Base-by-base conservation (phyloP, 2,113 vertebrate species). In the Erythrocercus mccallii region DNA sequence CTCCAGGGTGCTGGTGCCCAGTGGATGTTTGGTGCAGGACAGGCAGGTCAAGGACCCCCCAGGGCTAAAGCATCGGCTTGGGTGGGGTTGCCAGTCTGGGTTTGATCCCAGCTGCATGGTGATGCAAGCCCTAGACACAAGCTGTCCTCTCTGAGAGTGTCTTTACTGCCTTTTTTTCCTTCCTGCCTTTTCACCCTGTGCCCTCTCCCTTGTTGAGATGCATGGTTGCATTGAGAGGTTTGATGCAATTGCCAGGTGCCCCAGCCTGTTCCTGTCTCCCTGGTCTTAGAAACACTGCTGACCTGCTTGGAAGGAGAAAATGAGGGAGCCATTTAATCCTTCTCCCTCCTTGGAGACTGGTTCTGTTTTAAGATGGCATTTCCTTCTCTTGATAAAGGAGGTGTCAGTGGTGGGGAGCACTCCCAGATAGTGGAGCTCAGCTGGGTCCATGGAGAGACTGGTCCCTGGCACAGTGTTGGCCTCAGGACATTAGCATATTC, bases 171-270 rank as follows among this genome's bases (percentile, higher is more conserved):
- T 79, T 47, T 91, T 90, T 30, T 88, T n/a, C 47, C 51, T 57
- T 68, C 58, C 88, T 82, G 57, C 37, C 35, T 66, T 87, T 84
- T 71, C 1, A n/a, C 69, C 66, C 23, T 19, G 30, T 56, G 65
- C 54, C 25, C 37, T 69, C 86, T 57, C 44, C n/a, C 37, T 66
- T 84, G 51, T 1, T 64, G 51, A 74, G 81, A 42, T 3, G 6
- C 47, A 17, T 0, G 4, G 51, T 30, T 80, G 53, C 5, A 2
- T n/a, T 31, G 24, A 72, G 61, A 72, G n/a, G 28, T 50, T 27
- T n/a, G 18, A 45, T 40, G 71, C 3, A 7, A 14, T n/a, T 64
- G 33, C 56, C 0, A 0, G 66, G 45, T 47, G 45, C 8, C 54
- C 37, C 45, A 78, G 42, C 51, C 50, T 86, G 30, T 80, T 51